Evolutionary conservation across 1,140 invertebrate species (phyloP), one percentile per base, ranked within the genome.

Genomic region (Papilio polytes): DNA sequence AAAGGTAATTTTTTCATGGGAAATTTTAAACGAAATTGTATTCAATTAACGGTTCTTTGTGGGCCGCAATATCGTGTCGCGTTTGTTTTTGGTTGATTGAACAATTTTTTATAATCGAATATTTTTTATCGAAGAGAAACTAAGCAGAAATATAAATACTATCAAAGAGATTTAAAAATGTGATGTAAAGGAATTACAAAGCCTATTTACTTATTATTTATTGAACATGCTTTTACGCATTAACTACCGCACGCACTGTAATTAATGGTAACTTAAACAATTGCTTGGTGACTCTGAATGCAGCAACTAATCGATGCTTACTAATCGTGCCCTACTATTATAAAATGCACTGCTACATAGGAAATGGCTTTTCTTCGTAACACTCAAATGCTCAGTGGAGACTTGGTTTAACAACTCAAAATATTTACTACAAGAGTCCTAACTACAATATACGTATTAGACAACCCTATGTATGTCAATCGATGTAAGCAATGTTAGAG

Each of bases 1-100:
- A 26, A 26, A 22, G 59, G 59, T 63, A 63, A 63, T 63, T 63
- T 63, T 63, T 63, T 26, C 53, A 6, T 22, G 59, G 59, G 10
- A 63, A 63, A 63, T 63, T 63, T 63, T 63, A 63, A 63, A 63
- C 59, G 59, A 63, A 63, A 63, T 63, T 63, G 59, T 63, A 63
- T 63, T 63, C 59, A 63, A 63, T 63, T 63, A 63, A 63, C 20
- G 59, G 22, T 63, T 63, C 59, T 63, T 63, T 63, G 59, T 63
- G 22, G 59, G 22, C 10, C 59, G 20, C 59, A 63, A 26, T 63
- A 63, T 63, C 22, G 59, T 26, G 22, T 63, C 59, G 59, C 59
- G 59, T 63, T 63, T 63, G 22, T 26, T 63, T 63, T 63, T 13
- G 59, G 22, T 3, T 63, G 59, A 63, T 63, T 63, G 56, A n/a